Evolutionary conservation across 2,113 vertebrate genomes (phyloP).

Genomic region (Ochotona curzoniae): DNA sequence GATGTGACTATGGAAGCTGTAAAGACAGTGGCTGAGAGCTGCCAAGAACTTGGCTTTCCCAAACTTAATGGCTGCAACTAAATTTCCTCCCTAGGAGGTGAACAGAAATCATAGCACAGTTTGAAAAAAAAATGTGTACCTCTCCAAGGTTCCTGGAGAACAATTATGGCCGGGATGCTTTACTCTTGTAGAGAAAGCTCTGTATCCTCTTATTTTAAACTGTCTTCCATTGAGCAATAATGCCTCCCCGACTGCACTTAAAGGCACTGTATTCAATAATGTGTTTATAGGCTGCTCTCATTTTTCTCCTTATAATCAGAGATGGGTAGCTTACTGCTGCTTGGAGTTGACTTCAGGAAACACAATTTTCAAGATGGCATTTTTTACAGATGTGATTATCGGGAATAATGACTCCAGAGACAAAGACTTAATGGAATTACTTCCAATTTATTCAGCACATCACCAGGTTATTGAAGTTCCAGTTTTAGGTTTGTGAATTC

Average conservation of each 20-base stretch:
- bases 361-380: conserved; percentile 28
- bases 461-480: conserved; percentile 43
- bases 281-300: conserved; percentile 55
- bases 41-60: conserved; percentile 32
- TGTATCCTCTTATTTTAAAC: conserved; percentile 66
- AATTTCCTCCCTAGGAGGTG: conserved; percentile 44
- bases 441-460: conserved; percentile 73
- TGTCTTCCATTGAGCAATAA: conserved; percentile 53
- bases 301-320: conserved; percentile 68
- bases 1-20: neutral
- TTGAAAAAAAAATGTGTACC: conserved; percentile 45
- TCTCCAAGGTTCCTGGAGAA: conserved; percentile 56
- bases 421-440: conserved; percentile 75
- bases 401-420: conserved; percentile 66
- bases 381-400: conserved; percentile 62
- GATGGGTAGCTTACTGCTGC: conserved; percentile 49
- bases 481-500: conserved; percentile 37
- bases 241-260: conserved; percentile 57
- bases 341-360: conserved; percentile 40
- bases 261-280: conserved; percentile 48
- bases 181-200: conserved; percentile 47
- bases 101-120: conserved; percentile 37
- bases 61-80: conserved; percentile 19
- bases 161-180: conserved; percentile 50
- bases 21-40: neutral